Conservation (phyloP, 2,888 invertebrate species). For the Drosophila diplacantha region DNA sequence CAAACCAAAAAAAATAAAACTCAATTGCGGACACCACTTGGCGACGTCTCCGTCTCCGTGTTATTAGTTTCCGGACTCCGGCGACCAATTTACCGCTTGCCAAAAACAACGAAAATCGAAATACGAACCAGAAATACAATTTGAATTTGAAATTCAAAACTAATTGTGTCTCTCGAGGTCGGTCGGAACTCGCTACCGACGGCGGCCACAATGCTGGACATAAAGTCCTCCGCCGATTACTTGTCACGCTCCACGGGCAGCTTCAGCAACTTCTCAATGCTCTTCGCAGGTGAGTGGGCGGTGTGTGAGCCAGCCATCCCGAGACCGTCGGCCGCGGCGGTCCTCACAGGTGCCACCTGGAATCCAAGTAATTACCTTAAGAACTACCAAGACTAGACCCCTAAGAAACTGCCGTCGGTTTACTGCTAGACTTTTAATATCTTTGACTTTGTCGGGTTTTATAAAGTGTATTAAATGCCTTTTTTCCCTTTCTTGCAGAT, state of each 20-base stretch:
- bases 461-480: not conserved
- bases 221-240: slow-evolving; percentile 94
- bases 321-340: slow-evolving; percentile 60
- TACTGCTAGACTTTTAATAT: not conserved
- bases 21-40: slow-evolving; percentile 51
- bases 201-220: slow-evolving; percentile 87
- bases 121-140: slow-evolving; percentile 3
- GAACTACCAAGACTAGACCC: slow-evolving; percentile 3
- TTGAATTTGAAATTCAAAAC: slow-evolving; percentile 32
- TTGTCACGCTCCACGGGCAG: slow-evolving; percentile 90
- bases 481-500: slow-evolving; percentile 82
- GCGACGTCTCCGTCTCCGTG: slow-evolving; percentile 37
- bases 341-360: slow-evolving; percentile 62
- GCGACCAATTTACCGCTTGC: slow-evolving; percentile 58
- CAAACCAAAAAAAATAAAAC: slow-evolving; percentile 45
- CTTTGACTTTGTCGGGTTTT: not conserved
- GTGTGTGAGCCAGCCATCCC: slow-evolving; percentile 61
- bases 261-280: slow-evolving; percentile 96
- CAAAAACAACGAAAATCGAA: slow-evolving; percentile 25
- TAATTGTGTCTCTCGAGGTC: slow-evolving; percentile 21
- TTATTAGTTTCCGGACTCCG: slow-evolving; percentile 68
- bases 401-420: slow-evolving; percentile 26
- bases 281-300: slow-evolving; percentile 88
- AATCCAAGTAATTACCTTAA: slow-evolving; percentile 63
- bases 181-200: slow-evolving; percentile 49